These are phyloP conservation scores for Choloepus hoffmanni DNA, from an alignment of 2,113 vertebrate species.

Conservation along the genomic window DNA sequence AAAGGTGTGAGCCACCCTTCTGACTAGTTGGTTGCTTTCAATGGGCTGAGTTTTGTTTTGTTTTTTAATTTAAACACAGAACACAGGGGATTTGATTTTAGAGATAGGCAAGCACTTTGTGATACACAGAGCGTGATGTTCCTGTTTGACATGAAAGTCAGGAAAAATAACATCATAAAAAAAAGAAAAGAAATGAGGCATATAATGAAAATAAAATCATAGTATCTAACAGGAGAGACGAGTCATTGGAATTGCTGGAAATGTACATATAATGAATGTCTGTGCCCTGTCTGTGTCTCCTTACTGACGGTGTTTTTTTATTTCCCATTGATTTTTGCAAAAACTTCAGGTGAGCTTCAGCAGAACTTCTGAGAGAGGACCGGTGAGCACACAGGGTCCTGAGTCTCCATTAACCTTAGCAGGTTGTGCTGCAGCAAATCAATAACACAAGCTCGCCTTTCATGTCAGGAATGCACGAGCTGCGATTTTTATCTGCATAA, in stretches of 20 bases:
- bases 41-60: not conserved
- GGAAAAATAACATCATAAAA: slow-evolving; percentile 62
- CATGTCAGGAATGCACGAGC: not conserved
- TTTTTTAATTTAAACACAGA: slow-evolving; percentile 66
- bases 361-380: not conserved
- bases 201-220: not conserved
- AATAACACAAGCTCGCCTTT: not conserved
- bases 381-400: fast-evolving
- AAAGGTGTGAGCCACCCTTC: not conserved
- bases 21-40: not conserved
- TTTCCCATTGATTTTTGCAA: slow-evolving; percentile 17
- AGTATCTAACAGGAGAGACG: not conserved
- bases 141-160: not conserved
- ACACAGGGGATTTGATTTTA: slow-evolving; percentile 75
- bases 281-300: not conserved
- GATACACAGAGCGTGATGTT: slow-evolving; percentile 40
- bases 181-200: slow-evolving; percentile 15
- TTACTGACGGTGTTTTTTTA: not conserved
- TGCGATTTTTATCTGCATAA: slow-evolving; percentile 1
- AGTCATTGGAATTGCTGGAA: not conserved
- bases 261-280: not conserved
- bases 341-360: not conserved
- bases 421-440: not conserved
- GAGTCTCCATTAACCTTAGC: not conserved
- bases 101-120: slow-evolving; percentile 65